Percentiles rank a stretch among this genome's conserved stretches.
Evolutionary conservation across 2,797 vertebrate species (phyloP).

Genomic region (Squalus acanthias): DNA sequence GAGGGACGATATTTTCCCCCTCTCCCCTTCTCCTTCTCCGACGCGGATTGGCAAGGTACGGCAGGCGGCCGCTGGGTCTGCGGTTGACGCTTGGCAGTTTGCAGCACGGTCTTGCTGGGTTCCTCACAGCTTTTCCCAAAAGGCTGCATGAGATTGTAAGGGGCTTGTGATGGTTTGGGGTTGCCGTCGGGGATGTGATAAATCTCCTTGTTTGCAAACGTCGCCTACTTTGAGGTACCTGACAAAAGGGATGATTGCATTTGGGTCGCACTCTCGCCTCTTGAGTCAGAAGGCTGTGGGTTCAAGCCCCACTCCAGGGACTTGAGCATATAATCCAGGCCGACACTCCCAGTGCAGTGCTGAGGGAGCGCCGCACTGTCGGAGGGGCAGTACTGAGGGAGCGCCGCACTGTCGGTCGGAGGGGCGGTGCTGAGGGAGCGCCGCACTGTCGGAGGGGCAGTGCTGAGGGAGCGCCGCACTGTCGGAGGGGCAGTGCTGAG

Average conservation of each 20-base stretch:
- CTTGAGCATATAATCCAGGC: background rate
- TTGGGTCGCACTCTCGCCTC: background rate
- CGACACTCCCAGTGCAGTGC: background rate
- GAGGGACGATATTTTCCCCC: slow-evolving; percentile 20
- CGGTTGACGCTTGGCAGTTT: no score
- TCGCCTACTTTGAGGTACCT: background rate
- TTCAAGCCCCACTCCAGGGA: background rate
- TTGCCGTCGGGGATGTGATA: background rate
- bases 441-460: no score
- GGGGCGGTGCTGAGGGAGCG: no score
- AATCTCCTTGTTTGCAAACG: background rate
- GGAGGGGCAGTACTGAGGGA: no score
- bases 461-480: no score
- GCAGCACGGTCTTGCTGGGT: background rate
- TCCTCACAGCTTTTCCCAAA: background rate
- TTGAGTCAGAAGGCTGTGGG: background rate
- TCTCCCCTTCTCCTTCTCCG: slow-evolving; percentile 19
- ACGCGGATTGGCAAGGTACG: slow-evolving; percentile 23
- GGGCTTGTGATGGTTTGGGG: background rate
- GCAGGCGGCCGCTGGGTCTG: no score
- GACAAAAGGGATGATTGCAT: background rate
- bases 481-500: no score
- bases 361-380: background rate
- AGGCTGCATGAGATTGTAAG: background rate
- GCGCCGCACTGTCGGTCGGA: no score